phyloP scores from a whole-genome alignment of 2,888 invertebrate genomes.

The Ypsolopha scabrella region DNA sequence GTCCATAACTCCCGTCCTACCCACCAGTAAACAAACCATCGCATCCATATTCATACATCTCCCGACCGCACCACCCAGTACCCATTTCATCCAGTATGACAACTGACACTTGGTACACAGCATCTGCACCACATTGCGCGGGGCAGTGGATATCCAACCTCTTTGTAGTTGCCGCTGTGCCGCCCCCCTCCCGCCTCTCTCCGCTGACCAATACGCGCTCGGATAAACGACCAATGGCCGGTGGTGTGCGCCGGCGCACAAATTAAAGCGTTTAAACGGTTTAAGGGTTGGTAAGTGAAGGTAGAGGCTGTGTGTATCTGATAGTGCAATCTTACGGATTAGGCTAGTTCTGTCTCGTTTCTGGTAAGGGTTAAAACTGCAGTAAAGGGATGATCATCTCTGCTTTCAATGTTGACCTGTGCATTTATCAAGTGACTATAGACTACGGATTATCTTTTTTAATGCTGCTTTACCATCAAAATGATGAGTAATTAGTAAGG shows the following conservation, averaged over 20 bases:
- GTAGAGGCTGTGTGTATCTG: background rate
- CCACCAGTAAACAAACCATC: background rate
- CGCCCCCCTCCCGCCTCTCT: conserved; percentile 15
- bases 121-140: conserved; percentile 43
- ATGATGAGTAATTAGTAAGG: background rate
- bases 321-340: background rate
- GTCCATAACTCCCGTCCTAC: background rate
- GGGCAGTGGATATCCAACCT: conserved; percentile 4
- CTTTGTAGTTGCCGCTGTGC: conserved; percentile 47
- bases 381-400: no score
- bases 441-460: background rate
- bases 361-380: no score
- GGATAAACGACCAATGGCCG: conserved; percentile 43
- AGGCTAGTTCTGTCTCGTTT: background rate
- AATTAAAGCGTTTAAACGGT: conserved; percentile 47
- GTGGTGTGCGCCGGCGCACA: conserved; percentile 33
- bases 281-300: conserved; percentile 33
- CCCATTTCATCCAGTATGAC: conserved; percentile 41
- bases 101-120: conserved; percentile 32
- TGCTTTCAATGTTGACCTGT: no score
- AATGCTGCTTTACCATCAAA: background rate
- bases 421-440: no score
- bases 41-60: conserved; percentile 38
- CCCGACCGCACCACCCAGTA: background rate
- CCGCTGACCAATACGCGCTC: conserved; percentile 40